Conservation (phyloP, 2,113 vertebrate genomes). For the Podarcis raffonei region DNA sequence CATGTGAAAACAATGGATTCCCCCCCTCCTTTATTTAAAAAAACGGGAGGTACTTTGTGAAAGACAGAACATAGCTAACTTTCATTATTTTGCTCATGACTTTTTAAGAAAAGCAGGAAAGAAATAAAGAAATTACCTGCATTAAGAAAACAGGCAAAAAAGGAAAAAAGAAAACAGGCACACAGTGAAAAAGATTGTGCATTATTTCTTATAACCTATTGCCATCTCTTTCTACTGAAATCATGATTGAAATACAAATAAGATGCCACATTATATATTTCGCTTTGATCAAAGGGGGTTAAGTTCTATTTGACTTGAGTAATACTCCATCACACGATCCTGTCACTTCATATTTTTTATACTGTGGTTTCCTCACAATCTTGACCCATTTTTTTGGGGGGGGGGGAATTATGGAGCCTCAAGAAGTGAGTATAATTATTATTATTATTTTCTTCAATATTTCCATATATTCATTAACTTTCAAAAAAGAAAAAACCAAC, state of each 20-base stretch:
- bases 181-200: slow-evolving; percentile 20
- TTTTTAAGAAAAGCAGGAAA: slow-evolving; percentile 43
- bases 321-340: neutral
- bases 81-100: slow-evolving; percentile 21
- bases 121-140: neutral
- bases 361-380: neutral
- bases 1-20: slow-evolving; percentile 22
- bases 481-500: neutral
- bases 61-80: neutral
- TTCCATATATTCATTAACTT: neutral
- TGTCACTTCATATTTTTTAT: neutral
- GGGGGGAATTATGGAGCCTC: too few species aligned
- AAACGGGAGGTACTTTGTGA: slow-evolving; percentile 2
- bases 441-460: neutral
- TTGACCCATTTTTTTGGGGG: neutral
- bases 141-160: slow-evolving; percentile 11
- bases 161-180: neutral
- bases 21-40: neutral
- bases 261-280: slow-evolving; percentile 17
- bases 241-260: slow-evolving; percentile 41
- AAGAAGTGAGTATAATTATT: too few species aligned
- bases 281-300: neutral
- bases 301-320: too few species aligned
- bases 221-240: slow-evolving; percentile 28
- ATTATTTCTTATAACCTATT: neutral